These are phyloP conservation scores for Diabrotica balteata DNA, from an alignment of 2,888 invertebrate genomes.

Conservation along the genomic window DNA sequence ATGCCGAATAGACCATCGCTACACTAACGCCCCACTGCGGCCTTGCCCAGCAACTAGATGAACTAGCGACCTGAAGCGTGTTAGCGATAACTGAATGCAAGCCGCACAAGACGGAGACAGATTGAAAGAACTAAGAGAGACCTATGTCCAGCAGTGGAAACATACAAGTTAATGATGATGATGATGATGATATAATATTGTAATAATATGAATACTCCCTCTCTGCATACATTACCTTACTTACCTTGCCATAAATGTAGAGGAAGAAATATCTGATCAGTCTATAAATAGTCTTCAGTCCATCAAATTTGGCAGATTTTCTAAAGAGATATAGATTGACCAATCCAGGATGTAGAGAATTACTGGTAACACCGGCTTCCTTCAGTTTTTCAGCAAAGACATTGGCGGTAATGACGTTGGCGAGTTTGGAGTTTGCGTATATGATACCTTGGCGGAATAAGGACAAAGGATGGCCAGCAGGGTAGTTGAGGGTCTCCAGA, in stretches of 20 bases:
- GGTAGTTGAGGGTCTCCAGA: constrained; percentile 48
- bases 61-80: too few relatives aligned
- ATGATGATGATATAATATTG: too few relatives aligned
- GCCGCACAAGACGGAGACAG: too few relatives aligned
- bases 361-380: constrained; percentile 52
- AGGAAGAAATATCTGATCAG: constrained; percentile 42
- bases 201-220: too few relatives aligned
- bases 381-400: constrained; percentile 53
- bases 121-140: too few relatives aligned
- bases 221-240: background rate
- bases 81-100: too few relatives aligned
- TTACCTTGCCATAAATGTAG: constrained; percentile 50
- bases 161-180: too few relatives aligned
- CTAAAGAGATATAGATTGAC: constrained; percentile 51
- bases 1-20: too few relatives aligned
- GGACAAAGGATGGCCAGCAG: constrained; percentile 42
- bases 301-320: constrained; percentile 40
- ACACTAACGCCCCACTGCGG: too few relatives aligned
- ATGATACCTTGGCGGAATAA: constrained; percentile 43
- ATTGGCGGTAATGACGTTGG: constrained; percentile 54
- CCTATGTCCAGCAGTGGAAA: too few relatives aligned
- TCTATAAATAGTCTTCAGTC: constrained; percentile 40
- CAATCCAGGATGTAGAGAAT: constrained; percentile 56
- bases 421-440: constrained; percentile 56
- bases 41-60: too few relatives aligned